Evolutionary conservation across 2,797 vertebrate species (phyloP).

Genomic region (Mormyrus hasselquistii): DNA sequence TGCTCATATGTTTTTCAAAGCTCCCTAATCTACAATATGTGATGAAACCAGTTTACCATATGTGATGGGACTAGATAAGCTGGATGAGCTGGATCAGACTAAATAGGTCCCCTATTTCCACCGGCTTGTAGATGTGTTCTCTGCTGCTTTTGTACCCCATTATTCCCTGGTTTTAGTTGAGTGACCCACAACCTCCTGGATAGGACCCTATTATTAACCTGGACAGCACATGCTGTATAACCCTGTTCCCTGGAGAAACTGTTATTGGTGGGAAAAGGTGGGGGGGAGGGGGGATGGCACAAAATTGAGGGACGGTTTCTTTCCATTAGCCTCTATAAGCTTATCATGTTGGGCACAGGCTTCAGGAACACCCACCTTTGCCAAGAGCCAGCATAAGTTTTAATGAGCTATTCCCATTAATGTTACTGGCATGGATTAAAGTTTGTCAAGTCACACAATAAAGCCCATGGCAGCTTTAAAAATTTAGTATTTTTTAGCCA

Average conservation of each 20-base stretch:
- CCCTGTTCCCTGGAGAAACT: constrained; percentile 31
- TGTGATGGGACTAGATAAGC: constrained; percentile 39
- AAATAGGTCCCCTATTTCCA: constrained; percentile 15
- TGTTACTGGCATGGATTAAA: background rate
- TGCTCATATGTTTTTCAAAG: constrained; percentile 50
- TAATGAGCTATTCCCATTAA: background rate
- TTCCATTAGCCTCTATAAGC: constrained; percentile 26
- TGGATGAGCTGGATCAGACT: constrained; percentile 31
- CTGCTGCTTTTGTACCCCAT: background rate
- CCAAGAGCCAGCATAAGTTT: constrained; percentile 4
- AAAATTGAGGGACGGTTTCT: constrained; percentile 33
- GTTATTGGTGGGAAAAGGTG: constrained; percentile 32
- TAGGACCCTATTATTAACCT: constrained; percentile 23
- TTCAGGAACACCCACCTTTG: constrained; percentile 36
- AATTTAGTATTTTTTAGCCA: constrained; percentile 32
- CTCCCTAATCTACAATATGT: constrained; percentile 53
- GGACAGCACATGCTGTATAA: constrained; percentile 23
- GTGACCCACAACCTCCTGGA: constrained; percentile 23
- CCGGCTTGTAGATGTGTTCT: background rate
- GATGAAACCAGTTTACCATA: constrained; percentile 48
- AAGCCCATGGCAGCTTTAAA: constrained; percentile 38
- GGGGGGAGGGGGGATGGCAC: background rate
- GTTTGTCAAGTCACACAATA: constrained; percentile 18
- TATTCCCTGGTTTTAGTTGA: constrained; percentile 21
- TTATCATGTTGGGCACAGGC: constrained; percentile 44